Evolutionary conservation across 2,113 vertebrate species (phyloP).

Genomic region (Zootoca vivipara): DNA sequence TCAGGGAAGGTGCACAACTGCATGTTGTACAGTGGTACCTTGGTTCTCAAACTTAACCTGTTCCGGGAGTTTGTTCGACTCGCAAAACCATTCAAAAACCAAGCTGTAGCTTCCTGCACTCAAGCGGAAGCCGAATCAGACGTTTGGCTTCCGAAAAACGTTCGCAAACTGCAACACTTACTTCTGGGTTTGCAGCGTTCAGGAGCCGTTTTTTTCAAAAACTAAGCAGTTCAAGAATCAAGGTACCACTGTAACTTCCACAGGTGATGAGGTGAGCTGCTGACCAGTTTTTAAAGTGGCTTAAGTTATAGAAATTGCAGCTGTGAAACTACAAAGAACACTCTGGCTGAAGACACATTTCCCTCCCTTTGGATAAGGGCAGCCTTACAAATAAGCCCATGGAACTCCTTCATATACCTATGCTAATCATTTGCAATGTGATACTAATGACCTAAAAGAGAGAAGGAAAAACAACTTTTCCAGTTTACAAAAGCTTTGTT

Average conservation of each 20-base stretch:
- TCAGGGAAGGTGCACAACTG: not conserved
- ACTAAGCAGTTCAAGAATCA: too few relatives aligned
- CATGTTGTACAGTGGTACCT: not conserved
- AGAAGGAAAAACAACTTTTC: not conserved
- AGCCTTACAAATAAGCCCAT: not conserved
- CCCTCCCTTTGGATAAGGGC: not conserved
- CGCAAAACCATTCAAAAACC: too few relatives aligned
- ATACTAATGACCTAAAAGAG: not conserved
- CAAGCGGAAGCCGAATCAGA: too few relatives aligned
- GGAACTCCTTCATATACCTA: not conserved
- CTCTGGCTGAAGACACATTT: not conserved
- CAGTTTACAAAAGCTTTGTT: conserved; percentile 4
- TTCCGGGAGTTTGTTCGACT: too few relatives aligned
- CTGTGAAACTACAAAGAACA: not conserved
- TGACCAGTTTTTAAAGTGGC: not conserved
- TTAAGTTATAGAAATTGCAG: not conserved
- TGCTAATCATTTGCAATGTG: not conserved
- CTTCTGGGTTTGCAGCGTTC: too few relatives aligned
- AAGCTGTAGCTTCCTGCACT: too few relatives aligned
- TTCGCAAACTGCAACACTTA: too few relatives aligned
- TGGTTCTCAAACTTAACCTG: too few relatives aligned
- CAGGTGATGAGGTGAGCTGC: not conserved
- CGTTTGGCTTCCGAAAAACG: too few relatives aligned
- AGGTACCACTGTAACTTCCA: not conserved
- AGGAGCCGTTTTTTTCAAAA: too few relatives aligned